A percentile compares a stretch with the other conserved stretches of the same genome.
Conservation (phyloP, 2,888 invertebrate genomes). For the Sinelater perroti region DNA sequence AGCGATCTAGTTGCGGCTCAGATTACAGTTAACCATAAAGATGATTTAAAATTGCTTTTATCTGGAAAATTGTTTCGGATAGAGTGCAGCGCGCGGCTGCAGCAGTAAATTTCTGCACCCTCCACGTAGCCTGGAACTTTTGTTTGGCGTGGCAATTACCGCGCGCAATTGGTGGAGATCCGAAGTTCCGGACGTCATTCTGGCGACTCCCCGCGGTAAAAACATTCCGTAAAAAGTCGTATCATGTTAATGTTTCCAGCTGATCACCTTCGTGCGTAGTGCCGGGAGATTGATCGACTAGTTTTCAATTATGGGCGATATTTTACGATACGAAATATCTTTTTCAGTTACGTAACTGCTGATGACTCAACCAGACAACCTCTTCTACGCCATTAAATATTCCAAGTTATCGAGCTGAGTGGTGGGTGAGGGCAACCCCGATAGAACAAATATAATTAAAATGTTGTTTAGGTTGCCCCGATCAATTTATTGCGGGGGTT, state of each 20-base stretch:
- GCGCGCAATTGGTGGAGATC: not conserved
- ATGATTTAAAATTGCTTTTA: slow-evolving; percentile 29
- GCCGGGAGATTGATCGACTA: not conserved
- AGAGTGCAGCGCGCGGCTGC: slow-evolving; percentile 6
- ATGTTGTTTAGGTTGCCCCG: too few relatives aligned
- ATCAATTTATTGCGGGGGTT: too few relatives aligned
- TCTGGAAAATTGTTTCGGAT: slow-evolving; percentile 22
- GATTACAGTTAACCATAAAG: slow-evolving; percentile 25
- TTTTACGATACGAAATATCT: too few relatives aligned
- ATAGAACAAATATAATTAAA: too few relatives aligned
- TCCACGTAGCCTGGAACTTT: slow-evolving; percentile 2
- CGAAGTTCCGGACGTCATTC: slow-evolving; percentile 1
- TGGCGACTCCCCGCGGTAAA: not conserved
- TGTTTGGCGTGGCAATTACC: not conserved
- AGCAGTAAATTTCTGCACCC: slow-evolving; percentile 20
- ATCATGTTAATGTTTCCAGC: slow-evolving; percentile 3
- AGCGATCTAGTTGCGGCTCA: slow-evolving; percentile 26
- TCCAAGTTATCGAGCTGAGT: too few relatives aligned
- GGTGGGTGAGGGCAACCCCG: too few relatives aligned
- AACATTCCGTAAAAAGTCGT: slow-evolving; percentile 5
- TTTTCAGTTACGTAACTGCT: too few relatives aligned
- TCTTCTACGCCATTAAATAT: too few relatives aligned
- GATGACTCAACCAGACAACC: too few relatives aligned
- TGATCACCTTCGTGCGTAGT: not conserved
- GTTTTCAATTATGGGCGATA: not conserved